Evolutionary conservation across 2,888 invertebrate species (phyloP), one percentile per base, ranked within the genome.

Genomic region (Falcaria lacertinaria): DNA sequence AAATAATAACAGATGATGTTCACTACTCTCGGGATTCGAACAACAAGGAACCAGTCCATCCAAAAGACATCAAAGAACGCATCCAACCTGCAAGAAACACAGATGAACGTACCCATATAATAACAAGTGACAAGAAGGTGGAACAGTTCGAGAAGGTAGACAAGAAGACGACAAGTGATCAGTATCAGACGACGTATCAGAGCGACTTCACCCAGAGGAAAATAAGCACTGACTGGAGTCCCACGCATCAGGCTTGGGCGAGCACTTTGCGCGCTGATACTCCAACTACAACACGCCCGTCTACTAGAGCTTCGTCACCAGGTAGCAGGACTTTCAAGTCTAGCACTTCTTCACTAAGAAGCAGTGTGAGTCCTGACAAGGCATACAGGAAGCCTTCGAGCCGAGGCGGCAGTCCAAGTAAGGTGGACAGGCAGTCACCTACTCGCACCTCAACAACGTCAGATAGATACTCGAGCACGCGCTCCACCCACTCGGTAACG

Each of bases 161-260:
- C 41, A 75, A 60, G 39, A 80, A 74, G 42, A 69, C 60, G 0
- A 79, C 79, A 19, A 82, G 60, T 40, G 80, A 90, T 43, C 84
- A 91, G 48, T 92, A 92, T 64, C 88, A 91, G 56, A 92, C 92
- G 2, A 92, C 92, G 0, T 92, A 93, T 54, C 87, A 91, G 57
- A 80, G 86, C 33, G 92, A 92, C 55, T 92, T 82, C 54, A 80
- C 84, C 3, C 90, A 86, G 39, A 91, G 89, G 52, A 87, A 85
- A 55, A 90, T 93, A 15, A 92, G 91, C 52, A 90, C 91, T 33
- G 93, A 94, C 43, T 88, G 91, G 59, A 94, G 94, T 65, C 92
- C 94, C 0, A 91, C 94, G 1, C 95, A 95, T 64, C 93, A 94
- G 54, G 94, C 94, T 0, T 95, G 95, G 88, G 95, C 94, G 0